Evolutionary conservation across 2,113 vertebrate species (phyloP), one percentile per base, ranked within the genome.

Genomic region (Bostrychus sinensis): DNA sequence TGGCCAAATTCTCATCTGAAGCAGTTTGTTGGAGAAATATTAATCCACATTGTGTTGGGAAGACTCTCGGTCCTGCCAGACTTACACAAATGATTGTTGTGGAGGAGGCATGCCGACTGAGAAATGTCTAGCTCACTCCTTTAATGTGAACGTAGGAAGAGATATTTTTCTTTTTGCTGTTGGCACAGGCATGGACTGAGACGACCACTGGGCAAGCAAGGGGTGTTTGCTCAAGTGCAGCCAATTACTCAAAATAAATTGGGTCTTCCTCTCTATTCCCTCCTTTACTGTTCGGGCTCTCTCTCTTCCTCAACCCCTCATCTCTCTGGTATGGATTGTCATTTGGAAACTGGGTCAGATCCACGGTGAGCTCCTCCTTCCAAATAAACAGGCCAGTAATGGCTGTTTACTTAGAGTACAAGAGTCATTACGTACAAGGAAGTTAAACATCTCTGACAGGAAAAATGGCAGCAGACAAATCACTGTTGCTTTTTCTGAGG

Each of bases 201-300:
- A 66, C 48, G 78, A 81, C 85, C 86, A 86, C 78, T 78, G 79
- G 74, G 87, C 77, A 83, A 82, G 84, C 81, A 77, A 64, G 61
- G 54, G 78, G 66, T 92, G 89, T 92, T 93, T 92, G 85, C 87
- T 92, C 90, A 93, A 92, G 91, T 93, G 91, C 87, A 91, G 91
- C 88, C 90, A 93, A 93, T 93, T 93, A 93, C 86, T 84, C 74
- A 78, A 90, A 91, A 90, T 91, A 91, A 91, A 91, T 90, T 87
- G 87, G 81, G 85, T 89, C 85, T 85, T 91, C 87, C 86, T 85
- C 82, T 88, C 74, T 43, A 66, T 81, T 79, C 77, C 66, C 69
- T 62, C 34, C 65, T 66, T 59, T 75, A 43, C 82, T 65, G 75
- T 83, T 67, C 73, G 3, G 5, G 73, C 69, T 25, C 56, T 17